Percentiles rank a stretch among this genome's conserved stretches.
phyloP scores from a whole-genome alignment of 2,797 vertebrate species.

The Knipowitschia caucasica region DNA sequence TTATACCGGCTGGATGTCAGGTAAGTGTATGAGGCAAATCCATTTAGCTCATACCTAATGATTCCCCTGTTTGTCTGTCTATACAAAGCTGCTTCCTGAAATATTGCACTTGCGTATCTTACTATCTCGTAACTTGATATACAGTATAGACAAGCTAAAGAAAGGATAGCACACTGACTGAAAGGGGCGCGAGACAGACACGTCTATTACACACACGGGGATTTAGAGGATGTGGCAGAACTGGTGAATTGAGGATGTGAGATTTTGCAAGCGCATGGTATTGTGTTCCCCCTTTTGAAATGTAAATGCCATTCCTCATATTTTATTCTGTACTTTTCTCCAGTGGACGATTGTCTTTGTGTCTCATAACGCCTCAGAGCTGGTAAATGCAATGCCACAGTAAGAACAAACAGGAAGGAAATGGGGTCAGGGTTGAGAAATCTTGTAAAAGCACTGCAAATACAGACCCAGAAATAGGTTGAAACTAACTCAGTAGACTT shows the following conservation, averaged over 20 bases:
- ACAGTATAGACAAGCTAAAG: neutral
- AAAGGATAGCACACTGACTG: neutral
- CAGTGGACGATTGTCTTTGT: conserved; percentile 22
- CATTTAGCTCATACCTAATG: too few species aligned
- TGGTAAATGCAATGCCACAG: conserved; percentile 12
- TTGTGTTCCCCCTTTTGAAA: conserved; percentile 38
- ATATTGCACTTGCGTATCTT: too few species aligned
- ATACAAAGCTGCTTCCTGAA: too few species aligned
- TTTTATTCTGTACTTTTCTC: conserved; percentile 2
- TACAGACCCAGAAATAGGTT: conserved; percentile 21
- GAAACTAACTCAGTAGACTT: conserved; percentile 13
- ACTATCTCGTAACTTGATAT: too few species aligned
- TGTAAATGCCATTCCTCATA: conserved; percentile 35
- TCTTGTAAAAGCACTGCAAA: neutral
- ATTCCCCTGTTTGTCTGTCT: too few species aligned
- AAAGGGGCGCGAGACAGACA: neutral
- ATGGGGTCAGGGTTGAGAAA: conserved; percentile 27
- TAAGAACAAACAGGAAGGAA: conserved; percentile 42
- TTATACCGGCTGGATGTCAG: too few species aligned
- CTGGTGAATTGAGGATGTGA: conserved; percentile 24
- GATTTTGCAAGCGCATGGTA: conserved; percentile 12
- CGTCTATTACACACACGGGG: neutral
- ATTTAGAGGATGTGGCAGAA: conserved; percentile 39
- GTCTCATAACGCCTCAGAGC: conserved; percentile 18
- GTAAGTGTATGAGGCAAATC: too few species aligned